phyloP scores from a whole-genome alignment of 2,113 vertebrate genomes.

The Rhinolophus ferrumequinum region DNA sequence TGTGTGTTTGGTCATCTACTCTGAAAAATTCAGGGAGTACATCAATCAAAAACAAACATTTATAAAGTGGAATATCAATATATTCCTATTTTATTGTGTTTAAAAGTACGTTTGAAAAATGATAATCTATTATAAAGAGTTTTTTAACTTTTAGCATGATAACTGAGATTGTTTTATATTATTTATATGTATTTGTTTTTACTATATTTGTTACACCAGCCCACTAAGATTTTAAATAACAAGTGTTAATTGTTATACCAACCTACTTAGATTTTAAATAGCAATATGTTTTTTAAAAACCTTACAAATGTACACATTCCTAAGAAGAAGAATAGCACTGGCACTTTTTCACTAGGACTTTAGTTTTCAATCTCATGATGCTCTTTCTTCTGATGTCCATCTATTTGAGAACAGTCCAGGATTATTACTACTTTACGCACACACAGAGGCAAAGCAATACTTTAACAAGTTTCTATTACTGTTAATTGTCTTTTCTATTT shows the following conservation, averaged over 20 bases:
- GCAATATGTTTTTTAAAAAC: neutral
- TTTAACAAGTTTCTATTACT: neutral
- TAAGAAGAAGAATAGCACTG: neutral
- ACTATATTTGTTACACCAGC: neutral
- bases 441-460: neutral
- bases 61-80: neutral
- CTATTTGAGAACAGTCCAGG: neutral
- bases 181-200: neutral
- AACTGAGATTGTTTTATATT: neutral
- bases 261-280: neutral
- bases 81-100: neutral
- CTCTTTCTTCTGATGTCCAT: neutral
- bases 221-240: neutral
- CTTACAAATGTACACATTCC: neutral
- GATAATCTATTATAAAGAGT: neutral
- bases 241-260: neutral
- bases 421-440: neutral
- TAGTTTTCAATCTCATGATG: neutral
- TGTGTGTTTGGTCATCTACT: neutral
- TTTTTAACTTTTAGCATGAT: neutral
- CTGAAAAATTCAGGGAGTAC: neutral
- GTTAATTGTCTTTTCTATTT: neutral
- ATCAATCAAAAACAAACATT: neutral
- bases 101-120: neutral
- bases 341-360: neutral